Evolutionary conservation across 2,797 vertebrate species (phyloP), one percentile per base, ranked within the genome.

Genomic region (Muscicapa comitata): DNA sequence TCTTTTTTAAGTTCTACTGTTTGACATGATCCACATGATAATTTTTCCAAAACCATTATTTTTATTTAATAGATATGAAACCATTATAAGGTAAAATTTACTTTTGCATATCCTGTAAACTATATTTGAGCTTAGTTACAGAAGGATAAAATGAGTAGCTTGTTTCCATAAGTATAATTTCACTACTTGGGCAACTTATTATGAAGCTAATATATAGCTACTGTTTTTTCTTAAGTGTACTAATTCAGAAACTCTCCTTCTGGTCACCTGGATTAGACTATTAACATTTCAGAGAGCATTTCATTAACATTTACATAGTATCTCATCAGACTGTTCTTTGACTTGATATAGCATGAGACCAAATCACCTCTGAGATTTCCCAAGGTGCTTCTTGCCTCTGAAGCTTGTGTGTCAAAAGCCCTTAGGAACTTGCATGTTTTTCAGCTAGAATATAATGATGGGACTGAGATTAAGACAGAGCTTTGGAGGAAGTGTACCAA

Each of bases 231-330:
- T 68, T 79, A 33, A 35, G 33, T 66, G 78, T 75, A 31, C 65
- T 61, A 83, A 33, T 61, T 88, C 81, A 83, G 77, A 47, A 43
- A 71, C 13, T 68, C 54, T 92, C 47, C 76, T 93, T 86, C 67
- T 95, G 93, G 90, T 94, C 93, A 96, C 86, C 86, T 80, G 81
- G 35, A 45, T 74, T 78, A 90, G 68, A 67, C 82, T 40, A 90
- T 95, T 96, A 95, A 94, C 94, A 95, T 95, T 95, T 95, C 3
- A 15, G 86, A 94, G 62, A 90, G 70, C 58, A 90, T 94, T 96
- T 94, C 82, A 93, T 96, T 96, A 96, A 90, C 91, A 88, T 95
- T 96, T 96, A 55, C 79, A 78, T 71, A 84, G 66, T 75, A 35
- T 72, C 82, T 94, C 79, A 84, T 96, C 92, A 93, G 83, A 53